Percentiles rank a stretch among this genome's conserved stretches.
phyloP scores from a whole-genome alignment of 2,888 invertebrate genomes.

The Rugalucina vietnamica region DNA sequence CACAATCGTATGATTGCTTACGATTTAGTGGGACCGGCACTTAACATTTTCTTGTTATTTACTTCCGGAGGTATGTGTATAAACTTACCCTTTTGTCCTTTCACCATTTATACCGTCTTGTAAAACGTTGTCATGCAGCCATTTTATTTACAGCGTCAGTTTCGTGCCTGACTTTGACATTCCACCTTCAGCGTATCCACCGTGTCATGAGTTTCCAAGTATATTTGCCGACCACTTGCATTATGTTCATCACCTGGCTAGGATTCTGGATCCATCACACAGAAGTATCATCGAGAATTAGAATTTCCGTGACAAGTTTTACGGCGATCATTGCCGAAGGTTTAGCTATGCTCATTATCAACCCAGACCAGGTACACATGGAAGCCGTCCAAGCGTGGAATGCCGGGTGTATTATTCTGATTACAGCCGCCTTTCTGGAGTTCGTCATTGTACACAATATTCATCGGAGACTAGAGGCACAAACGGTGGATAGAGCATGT shows the following conservation, averaged over 20 bases:
- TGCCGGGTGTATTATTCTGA: constrained; percentile 15
- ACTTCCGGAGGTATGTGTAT: no score
- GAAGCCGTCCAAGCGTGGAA: constrained; percentile 34
- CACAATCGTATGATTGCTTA: no score
- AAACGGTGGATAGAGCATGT: no score
- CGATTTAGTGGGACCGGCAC: no score
- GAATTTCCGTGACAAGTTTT: constrained; percentile 12
- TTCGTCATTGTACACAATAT: constrained; percentile 36
- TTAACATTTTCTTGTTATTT: no score
- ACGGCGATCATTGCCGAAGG: constrained; percentile 29
- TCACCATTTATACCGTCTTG: no score
- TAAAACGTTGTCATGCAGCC: no score
- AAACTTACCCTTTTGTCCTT: no score
- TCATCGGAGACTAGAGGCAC: neutral
- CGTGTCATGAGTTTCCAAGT: constrained; percentile 22
- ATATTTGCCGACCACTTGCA: constrained; percentile 28
- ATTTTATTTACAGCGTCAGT: no score
- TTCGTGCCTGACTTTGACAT: constrained; percentile 6
- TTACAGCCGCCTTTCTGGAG: constrained; percentile 25
- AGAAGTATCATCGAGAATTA: constrained; percentile 23
- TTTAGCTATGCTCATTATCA: constrained; percentile 20
- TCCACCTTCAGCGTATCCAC: constrained; percentile 8
- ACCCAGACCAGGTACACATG: constrained; percentile 30
- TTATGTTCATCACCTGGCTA: constrained; percentile 32
- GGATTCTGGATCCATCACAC: constrained; percentile 37